Evolutionary conservation across 2,888 invertebrate species (phyloP).

Genomic region (Pristionchus mayeri): DNA sequence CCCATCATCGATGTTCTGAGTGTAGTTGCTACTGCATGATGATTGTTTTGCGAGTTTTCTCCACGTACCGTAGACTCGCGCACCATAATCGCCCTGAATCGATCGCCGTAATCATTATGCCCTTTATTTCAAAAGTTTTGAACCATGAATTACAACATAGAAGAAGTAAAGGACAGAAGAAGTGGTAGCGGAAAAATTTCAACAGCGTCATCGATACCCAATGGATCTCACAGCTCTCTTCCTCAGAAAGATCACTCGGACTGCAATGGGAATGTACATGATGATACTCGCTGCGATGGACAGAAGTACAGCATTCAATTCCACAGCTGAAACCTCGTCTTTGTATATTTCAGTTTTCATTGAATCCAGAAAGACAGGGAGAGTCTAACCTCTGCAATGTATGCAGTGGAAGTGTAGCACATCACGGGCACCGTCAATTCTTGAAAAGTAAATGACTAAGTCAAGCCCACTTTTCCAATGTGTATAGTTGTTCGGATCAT

Average conservation of each 20-base stretch:
- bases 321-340: slow-evolving; percentile 38
- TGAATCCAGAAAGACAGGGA: not conserved
- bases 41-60: not conserved
- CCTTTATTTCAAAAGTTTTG: too few species aligned
- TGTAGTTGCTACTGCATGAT: not conserved
- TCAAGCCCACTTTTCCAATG: too few species aligned
- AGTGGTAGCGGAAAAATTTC: not conserved
- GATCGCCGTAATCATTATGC: too few species aligned
- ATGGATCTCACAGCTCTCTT: not conserved
- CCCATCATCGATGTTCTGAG: not conserved
- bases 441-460: too few species aligned
- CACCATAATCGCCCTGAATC: not conserved
- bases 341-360: not conserved
- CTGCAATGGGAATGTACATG: slow-evolving; percentile 39
- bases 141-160: too few species aligned
- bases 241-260: slow-evolving; percentile 23
- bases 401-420: slow-evolving; percentile 50
- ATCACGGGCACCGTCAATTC: not conserved
- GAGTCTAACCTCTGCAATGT: slow-evolving; percentile 4
- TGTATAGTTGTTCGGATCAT: too few species aligned
- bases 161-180: not conserved
- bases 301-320: slow-evolving; percentile 49
- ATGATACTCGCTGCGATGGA: slow-evolving; percentile 40
- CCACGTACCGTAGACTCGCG: not conserved
- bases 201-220: too few species aligned